Percentiles rank a stretch among this genome's conserved stretches.
phyloP scores from a whole-genome alignment of 2,888 invertebrate species.

The Hydraecia micacea region DNA sequence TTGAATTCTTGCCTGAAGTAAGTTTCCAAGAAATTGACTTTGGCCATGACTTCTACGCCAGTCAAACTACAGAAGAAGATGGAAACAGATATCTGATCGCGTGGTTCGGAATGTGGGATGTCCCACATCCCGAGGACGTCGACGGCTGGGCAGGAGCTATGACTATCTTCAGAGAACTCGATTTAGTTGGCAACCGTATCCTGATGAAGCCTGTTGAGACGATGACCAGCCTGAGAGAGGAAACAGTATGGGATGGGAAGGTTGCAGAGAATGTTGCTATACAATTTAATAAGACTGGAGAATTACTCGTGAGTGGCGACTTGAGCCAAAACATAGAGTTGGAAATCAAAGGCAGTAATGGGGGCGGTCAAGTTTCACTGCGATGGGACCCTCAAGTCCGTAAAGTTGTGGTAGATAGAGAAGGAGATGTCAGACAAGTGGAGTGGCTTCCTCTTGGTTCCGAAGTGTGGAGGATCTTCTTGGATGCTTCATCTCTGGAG shows the following conservation, averaged over 20 bases:
- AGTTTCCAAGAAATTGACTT: constrained; percentile 86
- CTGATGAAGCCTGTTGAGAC: constrained; percentile 80
- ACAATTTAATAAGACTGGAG: constrained; percentile 79
- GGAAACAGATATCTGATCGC: constrained; percentile 82
- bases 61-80: constrained; percentile 81
- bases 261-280: constrained; percentile 66
- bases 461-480: constrained; percentile 79
- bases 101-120: constrained; percentile 88
- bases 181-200: constrained; percentile 75
- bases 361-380: constrained; percentile 76
- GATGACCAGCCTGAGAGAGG: constrained; percentile 76
- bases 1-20: constrained; percentile 76
- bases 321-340: constrained; percentile 75
- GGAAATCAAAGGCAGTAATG: constrained; percentile 76
- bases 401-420: constrained; percentile 80
- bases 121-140: constrained; percentile 77
- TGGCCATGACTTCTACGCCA: constrained; percentile 88
- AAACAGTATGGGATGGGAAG: constrained; percentile 67
- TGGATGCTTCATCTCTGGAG: constrained; percentile 85
- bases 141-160: constrained; percentile 87
- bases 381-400: constrained; percentile 77
- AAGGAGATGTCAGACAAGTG: constrained; percentile 82
- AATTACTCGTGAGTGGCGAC: constrained; percentile 77
- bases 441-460: constrained; percentile 80
- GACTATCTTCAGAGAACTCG: constrained; percentile 83